Conservation (phyloP, 92 coral and sea anemone species). For the Porites divaricata region DNA sequence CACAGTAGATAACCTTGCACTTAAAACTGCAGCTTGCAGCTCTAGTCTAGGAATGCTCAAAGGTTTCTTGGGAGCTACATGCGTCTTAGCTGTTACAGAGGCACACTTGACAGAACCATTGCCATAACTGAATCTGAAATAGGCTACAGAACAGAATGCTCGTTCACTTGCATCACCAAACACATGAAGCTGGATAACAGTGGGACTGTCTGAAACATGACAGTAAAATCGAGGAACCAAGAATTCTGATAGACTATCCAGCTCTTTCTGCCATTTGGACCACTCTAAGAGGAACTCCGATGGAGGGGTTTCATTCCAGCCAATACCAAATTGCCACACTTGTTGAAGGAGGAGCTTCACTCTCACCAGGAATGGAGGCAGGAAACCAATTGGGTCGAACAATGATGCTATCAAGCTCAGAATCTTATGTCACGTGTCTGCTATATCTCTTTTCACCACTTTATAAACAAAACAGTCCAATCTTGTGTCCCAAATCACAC, state of each 20-base stretch:
- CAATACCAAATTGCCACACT: constrained; percentile 57
- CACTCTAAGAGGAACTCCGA: constrained; percentile 49
- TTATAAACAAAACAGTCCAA: constrained; percentile 43
- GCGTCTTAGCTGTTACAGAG: constrained; percentile 48
- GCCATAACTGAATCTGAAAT: constrained; percentile 32
- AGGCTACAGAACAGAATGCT: constrained; percentile 56
- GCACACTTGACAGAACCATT: constrained; percentile 34
- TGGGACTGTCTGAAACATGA: not conserved
- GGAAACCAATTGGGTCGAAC: constrained; percentile 67
- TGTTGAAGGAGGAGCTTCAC: constrained; percentile 56
- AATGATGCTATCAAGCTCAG: constrained; percentile 64
- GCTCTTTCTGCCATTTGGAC: constrained; percentile 55
- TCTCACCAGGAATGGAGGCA: constrained; percentile 65
- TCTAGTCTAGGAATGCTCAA: constrained; percentile 59
- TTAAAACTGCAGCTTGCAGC: constrained; percentile 56
- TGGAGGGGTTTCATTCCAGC: constrained; percentile 52
- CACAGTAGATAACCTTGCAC: constrained; percentile 31
- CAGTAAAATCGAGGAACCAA: constrained; percentile 54
- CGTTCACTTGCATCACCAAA: constrained; percentile 69
- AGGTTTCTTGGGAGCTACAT: constrained; percentile 58
- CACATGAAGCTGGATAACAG: constrained; percentile 41
- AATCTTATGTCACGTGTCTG: constrained; percentile 52
- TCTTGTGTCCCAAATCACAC: constrained; percentile 48
- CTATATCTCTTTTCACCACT: constrained; percentile 16
- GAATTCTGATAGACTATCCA: constrained; percentile 38